Base-by-base conservation (phyloP, 1,140 invertebrate genomes). In the Ceratina australensis region DNA sequence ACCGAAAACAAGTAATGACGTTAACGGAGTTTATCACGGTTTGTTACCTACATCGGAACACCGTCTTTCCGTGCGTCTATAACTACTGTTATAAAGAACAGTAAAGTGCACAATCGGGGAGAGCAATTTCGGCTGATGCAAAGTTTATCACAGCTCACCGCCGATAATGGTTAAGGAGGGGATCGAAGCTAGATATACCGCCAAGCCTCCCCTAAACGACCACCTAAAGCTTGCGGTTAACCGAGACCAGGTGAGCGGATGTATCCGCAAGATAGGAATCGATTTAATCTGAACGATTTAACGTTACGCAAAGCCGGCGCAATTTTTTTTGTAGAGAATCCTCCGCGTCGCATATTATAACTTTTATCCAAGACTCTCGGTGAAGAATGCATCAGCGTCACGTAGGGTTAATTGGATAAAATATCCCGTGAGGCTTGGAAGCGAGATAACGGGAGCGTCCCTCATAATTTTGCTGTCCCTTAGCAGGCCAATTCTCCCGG, bases 211-310 rank as follows among this genome's bases (percentile, higher is more conserved):
- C 56, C 33, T 61, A 54, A 59, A 50, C 50, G 47, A 5, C 52
- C 42, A 22, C 24, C 78, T 64, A 57, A 65, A 69, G 50, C 74
- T 69, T 78, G 83, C 80, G 85, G 85, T 86, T 85, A 81, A 87
- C 86, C 86, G 81, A 85, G 73, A 76, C 67, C 86, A 85, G 85
- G 85, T 80, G 81, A 82, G 77, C 78, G 78, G 69, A 78, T 66
- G 66, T 50, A 74, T 60, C 79, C 74, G 67, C 60, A 78, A 86
- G 81, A 87, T 85, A 80, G 78, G 75, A 87, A 89, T 88, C 87
- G 83, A 89, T 89, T 86, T 87, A 83, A 83, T 84, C 77, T 57
- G 28, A 71, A 61, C 77, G 67, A 80, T 66, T 72, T 78, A 84
- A 81, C 63, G 72, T 66, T 18, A 10, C 63, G 12, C 20, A 47